phyloP scores from a whole-genome alignment of 2,888 invertebrate species.

The Trichopria drosophilae region DNA sequence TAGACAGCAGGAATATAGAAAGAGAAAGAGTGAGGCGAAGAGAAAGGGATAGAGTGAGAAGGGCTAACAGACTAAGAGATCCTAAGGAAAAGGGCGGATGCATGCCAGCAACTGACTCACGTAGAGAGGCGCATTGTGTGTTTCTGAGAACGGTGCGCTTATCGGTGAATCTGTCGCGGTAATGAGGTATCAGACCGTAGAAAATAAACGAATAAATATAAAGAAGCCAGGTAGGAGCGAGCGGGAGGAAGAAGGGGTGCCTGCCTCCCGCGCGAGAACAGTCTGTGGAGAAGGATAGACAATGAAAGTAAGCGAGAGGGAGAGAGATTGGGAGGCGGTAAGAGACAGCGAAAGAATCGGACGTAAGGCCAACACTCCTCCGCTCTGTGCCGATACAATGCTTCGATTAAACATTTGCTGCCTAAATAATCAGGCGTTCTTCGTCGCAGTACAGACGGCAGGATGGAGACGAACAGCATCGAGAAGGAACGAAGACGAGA shows the following conservation, averaged over 20 bases:
- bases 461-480: conserved; percentile 28
- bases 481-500: conserved; percentile 21
- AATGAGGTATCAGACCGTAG: conserved; percentile 56
- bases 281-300: conserved; percentile 23
- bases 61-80: conserved; percentile 6
- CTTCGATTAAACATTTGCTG: conserved; percentile 58
- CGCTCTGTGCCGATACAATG: conserved; percentile 53
- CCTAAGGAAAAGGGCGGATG: conserved; percentile 30
- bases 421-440: conserved; percentile 56
- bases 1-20: no score
- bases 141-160: conserved; percentile 57
- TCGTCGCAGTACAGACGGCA: conserved; percentile 38
- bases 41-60: conserved; percentile 4
- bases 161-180: conserved; percentile 59
- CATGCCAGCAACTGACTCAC: conserved; percentile 6
- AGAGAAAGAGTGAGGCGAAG: conserved; percentile 2
- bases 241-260: conserved; percentile 15
- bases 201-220: conserved; percentile 54
- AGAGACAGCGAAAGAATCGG: conserved; percentile 31
- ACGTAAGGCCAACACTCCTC: conserved; percentile 36
- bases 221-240: conserved; percentile 31
- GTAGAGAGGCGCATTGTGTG: conserved; percentile 55
- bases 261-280: conserved; percentile 18
- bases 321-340: conserved; percentile 32
- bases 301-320: conserved; percentile 20